These are phyloP conservation scores for Rhinichthys osculus DNA, from an alignment of 2,797 vertebrate genomes.

Conservation along the genomic window DNA sequence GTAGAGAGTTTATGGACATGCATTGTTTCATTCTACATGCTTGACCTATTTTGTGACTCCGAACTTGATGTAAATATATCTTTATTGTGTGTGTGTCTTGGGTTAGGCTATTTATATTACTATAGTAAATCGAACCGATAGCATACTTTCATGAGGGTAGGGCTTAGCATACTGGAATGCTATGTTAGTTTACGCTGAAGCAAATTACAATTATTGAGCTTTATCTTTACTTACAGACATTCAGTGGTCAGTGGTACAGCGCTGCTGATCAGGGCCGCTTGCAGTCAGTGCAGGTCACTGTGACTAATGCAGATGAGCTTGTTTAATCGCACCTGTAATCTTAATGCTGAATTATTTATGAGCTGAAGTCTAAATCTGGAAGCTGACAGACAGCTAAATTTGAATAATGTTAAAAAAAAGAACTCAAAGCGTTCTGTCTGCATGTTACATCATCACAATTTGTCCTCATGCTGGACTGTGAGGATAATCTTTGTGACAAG, in stretches of 20 bases:
- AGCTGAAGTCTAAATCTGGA: slow-evolving; percentile 58
- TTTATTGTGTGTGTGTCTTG: not conserved
- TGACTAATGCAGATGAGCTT: slow-evolving; percentile 59
- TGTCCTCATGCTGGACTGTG: slow-evolving; percentile 15
- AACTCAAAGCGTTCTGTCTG: slow-evolving; percentile 5
- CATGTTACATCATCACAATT: slow-evolving; percentile 34
- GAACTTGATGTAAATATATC: not conserved
- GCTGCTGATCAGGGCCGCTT: not conserved
- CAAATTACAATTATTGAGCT: not conserved
- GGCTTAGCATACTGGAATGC: not conserved
- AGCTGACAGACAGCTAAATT: slow-evolving; percentile 65
- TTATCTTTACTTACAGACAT: not conserved
- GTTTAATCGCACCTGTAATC: slow-evolving; percentile 68
- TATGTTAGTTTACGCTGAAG: not conserved
- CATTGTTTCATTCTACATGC: not conserved
- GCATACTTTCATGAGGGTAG: not conserved
- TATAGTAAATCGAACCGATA: not conserved
- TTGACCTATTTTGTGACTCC: not conserved
- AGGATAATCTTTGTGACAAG: slow-evolving; percentile 1
- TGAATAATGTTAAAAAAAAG: slow-evolving; percentile 57
- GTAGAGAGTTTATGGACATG: not conserved
- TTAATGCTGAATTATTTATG: slow-evolving; percentile 70
- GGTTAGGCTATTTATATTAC: not conserved
- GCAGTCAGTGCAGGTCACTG: slow-evolving; percentile 28
- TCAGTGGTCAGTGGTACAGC: not conserved